A percentile compares a stretch with the other conserved stretches of the same genome.
phyloP scores from a whole-genome alignment of 2,888 invertebrate genomes.

The Cataglyphis albicans region DNA sequence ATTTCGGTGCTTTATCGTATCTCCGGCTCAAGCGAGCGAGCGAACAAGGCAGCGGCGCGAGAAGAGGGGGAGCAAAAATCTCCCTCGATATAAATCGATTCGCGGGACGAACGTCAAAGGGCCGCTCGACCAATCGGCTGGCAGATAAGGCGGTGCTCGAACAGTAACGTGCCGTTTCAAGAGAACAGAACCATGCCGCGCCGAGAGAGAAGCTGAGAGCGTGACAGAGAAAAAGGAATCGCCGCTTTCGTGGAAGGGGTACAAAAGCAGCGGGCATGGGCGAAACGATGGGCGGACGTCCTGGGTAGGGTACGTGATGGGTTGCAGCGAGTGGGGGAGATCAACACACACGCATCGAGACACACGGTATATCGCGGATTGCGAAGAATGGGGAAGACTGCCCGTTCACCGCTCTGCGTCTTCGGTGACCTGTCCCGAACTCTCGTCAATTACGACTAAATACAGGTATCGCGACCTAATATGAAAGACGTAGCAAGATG shows the following conservation, averaged over 20 bases:
- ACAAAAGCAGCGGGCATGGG: slow-evolving; percentile 34
- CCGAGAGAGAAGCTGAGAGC: slow-evolving; percentile 9
- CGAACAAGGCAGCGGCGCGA: neutral
- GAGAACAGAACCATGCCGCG: slow-evolving; percentile 52
- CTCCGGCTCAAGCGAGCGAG: slow-evolving; percentile 32
- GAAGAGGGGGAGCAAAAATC: slow-evolving; percentile 53
- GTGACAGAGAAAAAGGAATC: slow-evolving; percentile 27
- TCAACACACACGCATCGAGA: slow-evolving; percentile 7
- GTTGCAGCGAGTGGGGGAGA: neutral
- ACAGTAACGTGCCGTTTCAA: slow-evolving; percentile 23
- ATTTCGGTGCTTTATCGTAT: slow-evolving; percentile 69
- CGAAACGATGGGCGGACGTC: slow-evolving; percentile 33
- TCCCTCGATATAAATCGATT: slow-evolving; percentile 72
- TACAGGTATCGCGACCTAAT: slow-evolving; percentile 79
- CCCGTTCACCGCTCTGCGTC: slow-evolving; percentile 61
- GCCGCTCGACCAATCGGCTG: slow-evolving; percentile 72
- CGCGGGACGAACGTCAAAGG: slow-evolving; percentile 59
- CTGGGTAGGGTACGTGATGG: slow-evolving; percentile 27
- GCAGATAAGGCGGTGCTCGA: slow-evolving; percentile 71
- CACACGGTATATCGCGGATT: slow-evolving; percentile 14
- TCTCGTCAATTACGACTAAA: slow-evolving; percentile 84
- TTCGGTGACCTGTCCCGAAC: slow-evolving; percentile 78
- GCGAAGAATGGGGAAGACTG: slow-evolving; percentile 33
- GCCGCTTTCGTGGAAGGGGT: slow-evolving; percentile 60
- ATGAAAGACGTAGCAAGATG: slow-evolving; percentile 67